A percentile compares a stretch with the other conserved stretches of the same genome.
Evolutionary conservation across 2,888 invertebrate species (phyloP).

Genomic region (Mythimna ferrago): DNA sequence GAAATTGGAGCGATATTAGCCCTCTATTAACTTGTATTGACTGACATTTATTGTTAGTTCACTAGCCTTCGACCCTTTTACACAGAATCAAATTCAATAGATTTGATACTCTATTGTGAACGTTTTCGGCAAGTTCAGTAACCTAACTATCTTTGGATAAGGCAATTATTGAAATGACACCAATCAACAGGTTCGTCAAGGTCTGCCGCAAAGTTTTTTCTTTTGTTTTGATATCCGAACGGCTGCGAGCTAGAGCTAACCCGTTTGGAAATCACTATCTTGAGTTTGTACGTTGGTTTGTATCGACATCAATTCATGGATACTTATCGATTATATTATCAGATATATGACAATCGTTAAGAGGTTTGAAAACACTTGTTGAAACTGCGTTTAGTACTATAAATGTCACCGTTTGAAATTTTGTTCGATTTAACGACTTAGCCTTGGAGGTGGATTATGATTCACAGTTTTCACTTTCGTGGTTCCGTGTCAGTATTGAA

Average conservation of each 20-base stretch:
- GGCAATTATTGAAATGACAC: conserved; percentile 59
- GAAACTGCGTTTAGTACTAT: neutral
- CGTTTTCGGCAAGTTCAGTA: conserved; percentile 36
- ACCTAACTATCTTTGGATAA: conserved; percentile 43
- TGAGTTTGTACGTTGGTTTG: neutral
- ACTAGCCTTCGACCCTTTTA: conserved; percentile 35
- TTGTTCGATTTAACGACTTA: neutral
- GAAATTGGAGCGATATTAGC: conserved; percentile 24
- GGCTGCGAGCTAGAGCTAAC: conserved; percentile 38
- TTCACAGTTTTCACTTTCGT: conserved; percentile 24
- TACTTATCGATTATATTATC: neutral
- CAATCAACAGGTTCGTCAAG: conserved; percentile 61
- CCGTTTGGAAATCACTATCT: conserved; percentile 38
- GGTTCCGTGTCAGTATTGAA: conserved; percentile 13
- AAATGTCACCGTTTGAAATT: neutral
- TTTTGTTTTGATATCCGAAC: conserved; percentile 50
- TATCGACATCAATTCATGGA: neutral
- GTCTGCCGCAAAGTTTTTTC: conserved; percentile 43
- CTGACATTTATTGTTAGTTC: conserved; percentile 39
- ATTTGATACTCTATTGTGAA: conserved; percentile 36
- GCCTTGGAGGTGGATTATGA: conserved; percentile 7
- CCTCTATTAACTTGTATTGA: conserved; percentile 19
- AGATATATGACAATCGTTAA: neutral
- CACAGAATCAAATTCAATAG: conserved; percentile 30
- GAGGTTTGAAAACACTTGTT: neutral